Conservation (phyloP, 2,797 vertebrate genomes). For the Bucorvus abyssinicus region DNA sequence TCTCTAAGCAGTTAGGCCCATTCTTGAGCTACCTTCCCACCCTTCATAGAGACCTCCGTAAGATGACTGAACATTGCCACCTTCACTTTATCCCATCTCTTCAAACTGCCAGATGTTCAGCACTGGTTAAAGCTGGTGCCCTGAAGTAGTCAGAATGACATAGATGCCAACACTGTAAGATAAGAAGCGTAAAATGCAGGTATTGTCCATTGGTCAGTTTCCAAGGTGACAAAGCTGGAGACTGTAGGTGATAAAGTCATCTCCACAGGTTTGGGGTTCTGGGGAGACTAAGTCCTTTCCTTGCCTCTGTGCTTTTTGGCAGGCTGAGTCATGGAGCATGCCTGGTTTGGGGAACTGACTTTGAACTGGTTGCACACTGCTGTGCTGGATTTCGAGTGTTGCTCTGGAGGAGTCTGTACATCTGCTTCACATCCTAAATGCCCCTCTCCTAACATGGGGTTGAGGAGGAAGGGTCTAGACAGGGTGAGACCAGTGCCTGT, state of each 20-base stretch:
- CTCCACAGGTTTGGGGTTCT: neutral
- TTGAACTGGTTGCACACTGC: rapidly evolving
- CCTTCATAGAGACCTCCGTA: neutral
- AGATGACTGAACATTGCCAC: neutral
- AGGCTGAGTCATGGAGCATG: neutral
- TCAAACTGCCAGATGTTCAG: neutral
- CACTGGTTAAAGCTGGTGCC: neutral
- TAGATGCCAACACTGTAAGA: neutral
- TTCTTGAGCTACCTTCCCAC: neutral
- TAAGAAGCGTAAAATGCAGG: neutral
- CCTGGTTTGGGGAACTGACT: neutral
- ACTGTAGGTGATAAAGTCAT: neutral
- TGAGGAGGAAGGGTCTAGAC: neutral
- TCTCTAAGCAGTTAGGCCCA: neutral
- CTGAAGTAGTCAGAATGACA: neutral
- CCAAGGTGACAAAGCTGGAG: neutral
- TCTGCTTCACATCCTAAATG: neutral
- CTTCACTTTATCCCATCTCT: neutral
- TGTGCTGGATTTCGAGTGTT: neutral
- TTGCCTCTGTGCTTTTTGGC: neutral
- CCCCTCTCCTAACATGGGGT: neutral
- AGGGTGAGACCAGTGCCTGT: neutral
- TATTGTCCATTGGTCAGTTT: neutral
- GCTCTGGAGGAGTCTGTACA: neutral
- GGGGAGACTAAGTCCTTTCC: neutral